A percentile compares a stretch with the other conserved stretches of the same genome.
phyloP scores from a whole-genome alignment of 37 sponge, comb jelly and placozoan genomes.

The Beroe forskalii region DNA sequence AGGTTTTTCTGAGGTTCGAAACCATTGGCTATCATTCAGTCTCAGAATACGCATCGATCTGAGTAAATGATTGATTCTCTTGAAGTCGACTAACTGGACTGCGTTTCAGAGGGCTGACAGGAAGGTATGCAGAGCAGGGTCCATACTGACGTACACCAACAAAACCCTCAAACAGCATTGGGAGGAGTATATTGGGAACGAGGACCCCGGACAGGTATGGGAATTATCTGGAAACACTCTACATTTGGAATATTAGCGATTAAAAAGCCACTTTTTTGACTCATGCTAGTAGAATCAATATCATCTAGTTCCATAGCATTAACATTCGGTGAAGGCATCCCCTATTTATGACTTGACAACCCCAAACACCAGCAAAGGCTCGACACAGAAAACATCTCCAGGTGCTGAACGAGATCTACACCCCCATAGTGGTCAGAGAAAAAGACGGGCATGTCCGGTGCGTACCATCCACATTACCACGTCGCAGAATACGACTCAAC shows the following conservation, averaged over 20 bases:
- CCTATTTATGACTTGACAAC: no score
- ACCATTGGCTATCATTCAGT: no score
- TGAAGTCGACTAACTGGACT: neutral
- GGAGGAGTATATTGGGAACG: conserved; percentile 53
- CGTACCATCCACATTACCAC: neutral
- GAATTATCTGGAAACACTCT: neutral
- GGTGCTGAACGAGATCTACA: conserved; percentile 59
- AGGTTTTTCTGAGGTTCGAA: no score
- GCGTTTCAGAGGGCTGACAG: neutral
- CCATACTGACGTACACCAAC: conserved; percentile 45
- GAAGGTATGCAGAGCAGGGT: neutral
- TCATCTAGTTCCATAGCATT: no score
- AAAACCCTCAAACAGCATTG: conserved; percentile 50
- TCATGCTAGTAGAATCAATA: no score
- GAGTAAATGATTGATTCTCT: no score
- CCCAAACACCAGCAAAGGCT: no score
- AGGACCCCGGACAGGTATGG: conserved; percentile 3
- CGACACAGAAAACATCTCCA: neutral
- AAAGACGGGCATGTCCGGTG: conserved; percentile 15
- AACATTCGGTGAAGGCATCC: no score
- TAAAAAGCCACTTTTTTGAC: no score
- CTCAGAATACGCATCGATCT: no score
- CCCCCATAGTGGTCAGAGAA: neutral
- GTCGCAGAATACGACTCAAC: neutral
- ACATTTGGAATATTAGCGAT: no score